Conservation (phyloP, 1,140 invertebrate species). For the Hylaeus anthracinus region DNA sequence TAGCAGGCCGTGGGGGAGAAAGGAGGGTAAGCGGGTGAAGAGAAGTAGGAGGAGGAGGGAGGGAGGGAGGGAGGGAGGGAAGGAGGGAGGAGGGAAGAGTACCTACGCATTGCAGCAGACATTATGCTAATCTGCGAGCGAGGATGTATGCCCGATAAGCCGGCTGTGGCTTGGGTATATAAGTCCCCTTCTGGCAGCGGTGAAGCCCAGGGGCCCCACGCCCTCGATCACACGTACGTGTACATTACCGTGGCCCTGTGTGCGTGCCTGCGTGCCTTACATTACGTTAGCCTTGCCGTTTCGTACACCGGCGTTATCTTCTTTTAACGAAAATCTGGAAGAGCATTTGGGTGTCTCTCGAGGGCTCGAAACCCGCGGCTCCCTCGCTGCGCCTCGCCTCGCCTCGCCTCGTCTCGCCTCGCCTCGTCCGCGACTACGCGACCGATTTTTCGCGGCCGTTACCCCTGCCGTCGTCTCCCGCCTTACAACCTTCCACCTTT, state of each 20-base stretch:
- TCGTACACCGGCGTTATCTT: constrained; percentile 49
- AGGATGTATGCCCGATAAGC: constrained; percentile 81
- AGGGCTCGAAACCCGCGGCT: constrained; percentile 15
- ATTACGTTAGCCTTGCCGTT: constrained; percentile 56
- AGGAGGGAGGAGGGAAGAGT: constrained; percentile 53
- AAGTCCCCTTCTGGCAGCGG: constrained; percentile 62
- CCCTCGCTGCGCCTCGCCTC: no score
- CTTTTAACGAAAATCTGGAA: constrained; percentile 63
- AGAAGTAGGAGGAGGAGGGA: constrained; percentile 6
- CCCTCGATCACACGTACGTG: constrained; percentile 75
- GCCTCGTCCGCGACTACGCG: constrained; percentile 15
- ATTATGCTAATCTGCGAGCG: constrained; percentile 80
- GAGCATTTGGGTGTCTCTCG: constrained; percentile 56
- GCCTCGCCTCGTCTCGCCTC: no score
- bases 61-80: background rate
- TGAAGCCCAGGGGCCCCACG: constrained; percentile 78
- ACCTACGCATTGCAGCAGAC: constrained; percentile 79
- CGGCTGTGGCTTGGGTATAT: constrained; percentile 62
- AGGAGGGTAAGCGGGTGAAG: constrained; percentile 26
- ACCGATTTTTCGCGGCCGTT: constrained; percentile 36
- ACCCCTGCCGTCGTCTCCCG: background rate
- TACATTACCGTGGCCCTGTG: constrained; percentile 46
- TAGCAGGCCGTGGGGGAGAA: background rate
- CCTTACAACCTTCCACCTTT: constrained; percentile 1
- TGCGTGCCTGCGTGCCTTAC: constrained; percentile 59